A percentile compares a stretch with the other conserved stretches of the same genome.
Evolutionary conservation across 2,888 invertebrate genomes (phyloP).

Genomic region (Alitta virens): DNA sequence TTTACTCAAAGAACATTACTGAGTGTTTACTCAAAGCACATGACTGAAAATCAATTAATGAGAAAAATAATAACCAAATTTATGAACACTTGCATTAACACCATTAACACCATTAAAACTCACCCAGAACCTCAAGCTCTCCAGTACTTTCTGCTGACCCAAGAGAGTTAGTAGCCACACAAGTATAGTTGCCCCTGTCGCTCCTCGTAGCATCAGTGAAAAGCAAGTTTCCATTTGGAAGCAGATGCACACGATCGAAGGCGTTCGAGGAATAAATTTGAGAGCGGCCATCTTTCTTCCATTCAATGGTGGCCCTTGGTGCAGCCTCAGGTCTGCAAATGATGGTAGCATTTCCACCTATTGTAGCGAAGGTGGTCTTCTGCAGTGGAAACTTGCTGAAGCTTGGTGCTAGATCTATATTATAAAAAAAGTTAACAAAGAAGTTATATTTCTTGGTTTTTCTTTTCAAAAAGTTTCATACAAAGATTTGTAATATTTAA

Average conservation of each 20-base stretch:
- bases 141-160: slow-evolving; percentile 38
- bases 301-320: slow-evolving; percentile 61
- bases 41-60: no score
- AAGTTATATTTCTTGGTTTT: no score
- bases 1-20: no score
- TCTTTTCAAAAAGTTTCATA: no score
- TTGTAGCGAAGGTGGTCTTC: slow-evolving; percentile 85
- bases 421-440: no score
- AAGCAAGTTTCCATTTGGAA: slow-evolving; percentile 63
- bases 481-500: no score
- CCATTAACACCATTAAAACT: no score
- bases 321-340: slow-evolving; percentile 92
- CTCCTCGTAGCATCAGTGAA: slow-evolving; percentile 70
- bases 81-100: no score
- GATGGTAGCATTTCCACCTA: slow-evolving; percentile 86
- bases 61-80: no score
- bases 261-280: slow-evolving; percentile 9
- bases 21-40: no score
- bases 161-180: slow-evolving; percentile 64
- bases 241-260: slow-evolving; percentile 17
- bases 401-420: slow-evolving; percentile 71
- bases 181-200: slow-evolving; percentile 83
- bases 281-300: slow-evolving; percentile 31
- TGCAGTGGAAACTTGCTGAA: slow-evolving; percentile 87
- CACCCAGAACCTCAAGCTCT: slow-evolving; percentile 36